Evolutionary conservation across 1,140 invertebrate genomes (phyloP).

Genomic region (Parapsyche elsis): DNA sequence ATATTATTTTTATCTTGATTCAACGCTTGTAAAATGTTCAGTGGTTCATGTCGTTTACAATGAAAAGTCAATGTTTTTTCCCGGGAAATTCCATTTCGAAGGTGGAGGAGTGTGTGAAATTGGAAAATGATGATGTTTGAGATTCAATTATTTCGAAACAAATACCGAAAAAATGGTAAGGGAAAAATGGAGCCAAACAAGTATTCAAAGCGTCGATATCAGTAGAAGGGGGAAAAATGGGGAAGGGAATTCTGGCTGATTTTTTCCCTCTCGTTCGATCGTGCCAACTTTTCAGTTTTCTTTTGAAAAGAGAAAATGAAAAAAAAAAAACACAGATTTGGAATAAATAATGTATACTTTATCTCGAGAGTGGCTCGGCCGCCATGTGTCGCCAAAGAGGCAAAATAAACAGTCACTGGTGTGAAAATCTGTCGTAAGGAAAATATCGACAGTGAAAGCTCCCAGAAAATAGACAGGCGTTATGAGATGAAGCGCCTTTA

Average conservation of each 20-base stretch:
- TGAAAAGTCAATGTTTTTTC: background rate
- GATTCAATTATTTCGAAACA: constrained; percentile 40
- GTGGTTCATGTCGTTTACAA: background rate
- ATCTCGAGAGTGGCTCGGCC: background rate
- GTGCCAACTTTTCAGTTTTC: constrained; percentile 4
- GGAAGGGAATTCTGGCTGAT: background rate
- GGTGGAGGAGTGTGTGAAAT: background rate
- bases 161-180: constrained; percentile 19
- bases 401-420: constrained; percentile 14
- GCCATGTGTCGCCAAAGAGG: constrained; percentile 8
- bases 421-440: constrained; percentile 21
- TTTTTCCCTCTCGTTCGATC: background rate
- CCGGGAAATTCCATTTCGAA: background rate
- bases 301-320: background rate
- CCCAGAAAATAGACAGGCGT: background rate
- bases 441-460: background rate
- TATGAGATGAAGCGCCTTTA: background rate
- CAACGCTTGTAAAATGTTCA: background rate
- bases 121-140: constrained; percentile 22
- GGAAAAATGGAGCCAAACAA: background rate
- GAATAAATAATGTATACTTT: constrained; percentile 8
- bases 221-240: background rate
- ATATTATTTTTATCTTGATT: background rate
- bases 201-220: background rate
- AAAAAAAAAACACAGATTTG: background rate